phyloP scores from a whole-genome alignment of 2,797 vertebrate species.

The Clamator glandarius region DNA sequence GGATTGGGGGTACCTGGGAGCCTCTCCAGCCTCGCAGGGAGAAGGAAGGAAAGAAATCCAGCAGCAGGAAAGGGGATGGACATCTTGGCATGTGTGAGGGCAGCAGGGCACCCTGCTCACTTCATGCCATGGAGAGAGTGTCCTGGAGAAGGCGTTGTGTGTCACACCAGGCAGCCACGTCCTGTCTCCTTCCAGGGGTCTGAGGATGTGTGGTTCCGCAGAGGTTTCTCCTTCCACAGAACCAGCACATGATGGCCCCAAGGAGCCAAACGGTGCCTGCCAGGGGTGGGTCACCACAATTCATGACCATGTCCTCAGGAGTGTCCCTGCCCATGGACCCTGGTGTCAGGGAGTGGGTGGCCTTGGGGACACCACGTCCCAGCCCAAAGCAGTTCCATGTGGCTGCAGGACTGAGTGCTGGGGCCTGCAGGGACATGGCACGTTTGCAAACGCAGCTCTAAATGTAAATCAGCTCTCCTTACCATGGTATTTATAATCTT shows the following conservation, averaged over 20 bases:
- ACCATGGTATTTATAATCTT: constrained; percentile 26
- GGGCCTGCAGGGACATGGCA: neutral
- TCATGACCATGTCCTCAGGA: neutral
- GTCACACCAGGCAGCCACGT: neutral
- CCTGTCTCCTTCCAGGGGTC: neutral
- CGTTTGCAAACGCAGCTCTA: constrained; percentile 14
- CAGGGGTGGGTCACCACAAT: neutral
- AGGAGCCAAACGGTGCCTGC: neutral
- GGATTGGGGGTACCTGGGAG: neutral
- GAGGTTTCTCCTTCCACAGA: neutral
- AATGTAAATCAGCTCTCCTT: constrained; percentile 37
- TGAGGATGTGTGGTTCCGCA: neutral
- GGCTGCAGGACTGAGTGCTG: neutral
- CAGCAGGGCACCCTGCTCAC: neutral
- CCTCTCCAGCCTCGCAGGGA: neutral
- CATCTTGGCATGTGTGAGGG: neutral
- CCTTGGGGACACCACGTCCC: neutral
- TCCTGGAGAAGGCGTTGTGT: neutral
- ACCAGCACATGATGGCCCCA: rapidly evolving
- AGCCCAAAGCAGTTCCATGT: neutral
- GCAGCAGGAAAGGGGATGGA: neutral
- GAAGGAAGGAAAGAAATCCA: neutral
- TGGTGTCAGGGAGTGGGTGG: neutral
- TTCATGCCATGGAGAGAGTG: neutral
- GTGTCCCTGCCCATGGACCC: neutral